A percentile compares a stretch with the other conserved stretches of the same genome.
phyloP scores from a whole-genome alignment of 2,797 vertebrate genomes.

The Leptodactylus fallax region DNA sequence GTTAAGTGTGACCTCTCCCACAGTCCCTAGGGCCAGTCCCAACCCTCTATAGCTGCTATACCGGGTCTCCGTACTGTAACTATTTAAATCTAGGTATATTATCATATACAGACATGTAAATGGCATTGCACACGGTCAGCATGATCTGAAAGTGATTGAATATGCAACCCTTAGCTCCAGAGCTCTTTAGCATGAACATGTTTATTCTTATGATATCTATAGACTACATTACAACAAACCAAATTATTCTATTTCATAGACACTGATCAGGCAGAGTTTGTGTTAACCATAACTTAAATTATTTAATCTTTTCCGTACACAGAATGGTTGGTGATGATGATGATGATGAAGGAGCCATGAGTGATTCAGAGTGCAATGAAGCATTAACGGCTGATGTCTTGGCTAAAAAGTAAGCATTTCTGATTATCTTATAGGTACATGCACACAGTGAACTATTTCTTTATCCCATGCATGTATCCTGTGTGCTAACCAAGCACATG shows the following conservation, averaged over 20 bases:
- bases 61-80: too few species aligned
- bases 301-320: neutral
- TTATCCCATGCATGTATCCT: too few species aligned
- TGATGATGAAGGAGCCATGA: slow-evolving; percentile 88
- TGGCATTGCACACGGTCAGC: neutral
- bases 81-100: neutral
- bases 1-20: too few species aligned
- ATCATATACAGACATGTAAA: neutral
- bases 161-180: too few species aligned
- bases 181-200: too few species aligned
- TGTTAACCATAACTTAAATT: neutral
- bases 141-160: too few species aligned
- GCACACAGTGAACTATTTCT: too few species aligned
- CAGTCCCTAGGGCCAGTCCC: too few species aligned
- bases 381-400: slow-evolving; percentile 84
- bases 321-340: slow-evolving; percentile 90
- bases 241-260: neutral
- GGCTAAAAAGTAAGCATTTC: slow-evolving; percentile 87
- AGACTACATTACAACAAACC: too few species aligned
- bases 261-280: neutral
- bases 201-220: too few species aligned
- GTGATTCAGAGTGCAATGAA: slow-evolving; percentile 86
- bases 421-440: neutral
- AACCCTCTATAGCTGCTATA: too few species aligned
- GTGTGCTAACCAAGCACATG: too few species aligned